phyloP scores from a whole-genome alignment of 1,140 invertebrate species.

The Dendrolimus punctatus region DNA sequence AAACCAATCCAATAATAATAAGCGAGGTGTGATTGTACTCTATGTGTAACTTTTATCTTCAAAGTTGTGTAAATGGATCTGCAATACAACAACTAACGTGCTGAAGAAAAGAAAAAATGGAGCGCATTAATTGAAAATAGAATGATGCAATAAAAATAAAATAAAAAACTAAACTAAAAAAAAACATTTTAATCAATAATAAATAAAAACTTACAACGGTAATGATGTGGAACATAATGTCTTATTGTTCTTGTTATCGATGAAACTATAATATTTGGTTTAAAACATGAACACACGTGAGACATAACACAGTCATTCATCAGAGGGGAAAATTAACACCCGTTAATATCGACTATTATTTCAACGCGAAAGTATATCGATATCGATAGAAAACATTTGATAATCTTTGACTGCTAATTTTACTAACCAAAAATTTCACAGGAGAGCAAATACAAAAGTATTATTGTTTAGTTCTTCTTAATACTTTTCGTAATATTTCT shows the following conservation, averaged over 20 bases:
- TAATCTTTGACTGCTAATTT: background rate
- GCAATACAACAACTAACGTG: too few relatives aligned
- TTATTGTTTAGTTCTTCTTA: too few relatives aligned
- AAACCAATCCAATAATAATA: too few relatives aligned
- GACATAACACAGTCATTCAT: slow-evolving; percentile 1
- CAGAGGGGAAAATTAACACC: slow-evolving; percentile 5
- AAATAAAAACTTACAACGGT: slow-evolving; percentile 33
- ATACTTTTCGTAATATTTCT: too few relatives aligned
- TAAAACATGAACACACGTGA: slow-evolving; percentile 15
- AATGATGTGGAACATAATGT: slow-evolving; percentile 24
- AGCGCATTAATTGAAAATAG: background rate
- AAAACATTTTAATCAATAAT: slow-evolving; percentile 44
- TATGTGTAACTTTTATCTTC: too few relatives aligned
- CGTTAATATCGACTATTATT: slow-evolving; percentile 7
- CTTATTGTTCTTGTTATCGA: slow-evolving; percentile 2
- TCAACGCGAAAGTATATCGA: background rate
- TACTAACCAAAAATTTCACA: background rate
- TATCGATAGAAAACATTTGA: slow-evolving; percentile 1
- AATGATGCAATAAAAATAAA: slow-evolving; percentile 21
- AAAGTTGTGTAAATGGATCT: too few relatives aligned
- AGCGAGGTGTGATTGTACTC: too few relatives aligned
- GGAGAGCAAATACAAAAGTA: too few relatives aligned
- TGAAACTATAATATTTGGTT: slow-evolving; percentile 15
- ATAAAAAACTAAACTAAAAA: slow-evolving; percentile 33
- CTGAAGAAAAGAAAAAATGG: too few relatives aligned